These are phyloP conservation scores for Amphilophus citrinellus DNA, from an alignment of 2,113 vertebrate genomes.

Conservation along the genomic window DNA sequence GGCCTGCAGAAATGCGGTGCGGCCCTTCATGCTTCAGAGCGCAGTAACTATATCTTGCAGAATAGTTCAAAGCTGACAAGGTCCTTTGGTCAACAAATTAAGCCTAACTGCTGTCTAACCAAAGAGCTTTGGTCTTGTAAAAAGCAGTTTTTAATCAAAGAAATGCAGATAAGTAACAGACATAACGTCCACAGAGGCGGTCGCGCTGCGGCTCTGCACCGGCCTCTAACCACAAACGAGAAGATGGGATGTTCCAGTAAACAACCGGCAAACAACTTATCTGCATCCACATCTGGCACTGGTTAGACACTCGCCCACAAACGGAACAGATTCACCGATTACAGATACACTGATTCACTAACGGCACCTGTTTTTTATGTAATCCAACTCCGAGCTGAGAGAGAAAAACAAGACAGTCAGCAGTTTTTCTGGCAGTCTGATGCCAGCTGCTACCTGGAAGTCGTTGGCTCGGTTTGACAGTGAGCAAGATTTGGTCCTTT, in stretches of 20 bases:
- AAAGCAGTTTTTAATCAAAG: constrained; percentile 10
- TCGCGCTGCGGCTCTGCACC: background rate
- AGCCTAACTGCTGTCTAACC: constrained; percentile 8
- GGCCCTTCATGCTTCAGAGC: background rate
- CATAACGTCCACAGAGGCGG: background rate
- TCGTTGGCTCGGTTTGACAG: constrained; percentile 6
- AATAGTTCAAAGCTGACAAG: background rate
- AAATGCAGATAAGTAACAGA: constrained; percentile 2
- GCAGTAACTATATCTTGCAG: constrained; percentile 2
- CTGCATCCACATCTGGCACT: constrained; percentile 43
- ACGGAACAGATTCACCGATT: background rate
- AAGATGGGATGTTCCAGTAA: constrained; percentile 47
- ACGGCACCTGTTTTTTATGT: constrained; percentile 51
- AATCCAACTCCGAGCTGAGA: background rate
- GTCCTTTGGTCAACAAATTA: background rate
- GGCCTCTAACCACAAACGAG: constrained; percentile 14
- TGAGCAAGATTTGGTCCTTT: constrained; percentile 1
- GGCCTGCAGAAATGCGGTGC: background rate
- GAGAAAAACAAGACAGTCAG: constrained; percentile 12
- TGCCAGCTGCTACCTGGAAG: constrained; percentile 58
- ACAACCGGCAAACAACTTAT: constrained; percentile 60
- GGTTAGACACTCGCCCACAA: constrained; percentile 32
- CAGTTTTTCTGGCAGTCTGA: background rate
- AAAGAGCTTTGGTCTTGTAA: background rate
- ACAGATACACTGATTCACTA: constrained; percentile 40